Conservation (phyloP, 2,888 invertebrate genomes). For the Dione vanillae region DNA sequence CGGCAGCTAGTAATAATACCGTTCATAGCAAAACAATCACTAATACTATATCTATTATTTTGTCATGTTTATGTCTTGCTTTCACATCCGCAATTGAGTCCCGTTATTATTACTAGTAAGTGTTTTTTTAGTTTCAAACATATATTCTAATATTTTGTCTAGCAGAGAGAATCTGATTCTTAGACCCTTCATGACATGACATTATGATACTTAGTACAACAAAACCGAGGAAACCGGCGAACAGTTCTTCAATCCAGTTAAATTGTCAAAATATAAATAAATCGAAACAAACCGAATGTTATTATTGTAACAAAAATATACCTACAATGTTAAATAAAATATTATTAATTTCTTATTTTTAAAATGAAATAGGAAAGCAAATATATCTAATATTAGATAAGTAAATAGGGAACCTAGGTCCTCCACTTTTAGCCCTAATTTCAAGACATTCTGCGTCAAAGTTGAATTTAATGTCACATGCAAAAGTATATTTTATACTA, state of each 20-base stretch:
- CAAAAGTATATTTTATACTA: background rate
- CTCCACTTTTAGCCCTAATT: too few relatives aligned
- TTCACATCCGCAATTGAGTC: slow-evolving; percentile 53
- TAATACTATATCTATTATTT: slow-evolving; percentile 45
- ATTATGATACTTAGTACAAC: too few relatives aligned
- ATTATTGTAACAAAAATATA: too few relatives aligned
- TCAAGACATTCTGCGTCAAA: too few relatives aligned
- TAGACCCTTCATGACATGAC: background rate
- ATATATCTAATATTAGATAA: too few relatives aligned
- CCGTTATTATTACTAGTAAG: slow-evolving; percentile 51
- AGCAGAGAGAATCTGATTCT: background rate
- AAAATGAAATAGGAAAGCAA: too few relatives aligned
- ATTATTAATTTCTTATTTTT: too few relatives aligned
- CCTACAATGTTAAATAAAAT: too few relatives aligned
- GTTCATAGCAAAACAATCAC: slow-evolving; percentile 42
- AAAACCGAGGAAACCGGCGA: too few relatives aligned
- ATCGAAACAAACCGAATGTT: background rate
- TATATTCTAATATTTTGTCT: slow-evolving; percentile 42
- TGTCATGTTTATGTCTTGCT: slow-evolving; percentile 48
- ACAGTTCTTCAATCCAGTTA: background rate
- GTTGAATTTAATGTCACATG: too few relatives aligned
- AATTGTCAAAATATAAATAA: background rate
- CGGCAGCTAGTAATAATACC: slow-evolving; percentile 37
- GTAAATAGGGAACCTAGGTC: too few relatives aligned
- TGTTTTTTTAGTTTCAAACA: slow-evolving; percentile 51